Evolutionary conservation across 2,888 invertebrate species (phyloP), one percentile per base, ranked within the genome.

Genomic region (Ochropacha duplaris): DNA sequence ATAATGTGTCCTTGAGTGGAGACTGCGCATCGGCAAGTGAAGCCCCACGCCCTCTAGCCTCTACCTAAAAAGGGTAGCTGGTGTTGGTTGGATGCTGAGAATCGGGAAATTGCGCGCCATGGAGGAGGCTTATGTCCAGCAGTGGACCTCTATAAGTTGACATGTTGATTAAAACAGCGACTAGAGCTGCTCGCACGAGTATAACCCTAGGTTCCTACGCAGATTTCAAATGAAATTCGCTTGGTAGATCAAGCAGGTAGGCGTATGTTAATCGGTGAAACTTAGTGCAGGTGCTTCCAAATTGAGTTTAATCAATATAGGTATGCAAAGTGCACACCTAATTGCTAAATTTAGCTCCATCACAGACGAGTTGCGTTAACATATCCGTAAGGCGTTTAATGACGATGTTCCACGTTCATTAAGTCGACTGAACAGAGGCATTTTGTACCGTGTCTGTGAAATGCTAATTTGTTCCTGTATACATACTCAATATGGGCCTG

Each of bases 381-480:
- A 83, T 76, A 74, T 73, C 72, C 76, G 78, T 69, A 78, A 85
- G 80, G 78, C 83, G 81, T 85, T 87, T 90, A 90, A 90, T 90
- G 83, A 87, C 85, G 78, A 79, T 84, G 90, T 89, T 86, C 83
- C 72, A 66, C 79, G 83, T 89, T 90, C 86, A 91, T 91, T 90
- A 90, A 90, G 81, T 81, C 82, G 73, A 72, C 79, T 76, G 78
- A 74, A 78, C 75, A 76, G 71, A 74, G 76, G 80, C 80, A 85
- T 88, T 87, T 87, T 85, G 86, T 86, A 82, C 78, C 86, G 76
- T 77, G 84, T 84, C 89, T 89, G 79, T 92, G 88, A 88, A 82
- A 92, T 92, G 92, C 90, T 88, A 92, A 92, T 92, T 85, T 81
- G 76, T 81, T 78, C 79, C 81, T 78, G 84, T 83, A 86, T 84